A percentile compares a stretch with the other conserved stretches of the same genome.
Evolutionary conservation across 2,888 invertebrate genomes (phyloP).

Genomic region (Synanthedon tipuliformis): DNA sequence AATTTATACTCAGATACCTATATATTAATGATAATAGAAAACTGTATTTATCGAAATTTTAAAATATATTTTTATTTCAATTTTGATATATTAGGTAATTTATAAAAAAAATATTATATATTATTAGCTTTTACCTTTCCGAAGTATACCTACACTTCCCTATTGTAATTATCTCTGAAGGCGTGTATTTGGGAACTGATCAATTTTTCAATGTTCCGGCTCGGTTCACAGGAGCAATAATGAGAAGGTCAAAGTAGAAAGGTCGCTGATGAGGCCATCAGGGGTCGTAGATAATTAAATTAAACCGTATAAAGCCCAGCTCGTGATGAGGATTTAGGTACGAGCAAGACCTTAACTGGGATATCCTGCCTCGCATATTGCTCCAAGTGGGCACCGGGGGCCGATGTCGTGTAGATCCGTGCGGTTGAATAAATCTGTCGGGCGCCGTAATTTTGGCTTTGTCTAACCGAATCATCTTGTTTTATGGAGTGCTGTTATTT

Average conservation of each 20-base stretch:
- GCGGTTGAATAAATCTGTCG: background rate
- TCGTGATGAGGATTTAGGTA: constrained; percentile 23
- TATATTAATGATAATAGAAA: too few species aligned
- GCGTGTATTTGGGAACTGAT: constrained; percentile 3
- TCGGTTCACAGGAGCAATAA: constrained; percentile 21
- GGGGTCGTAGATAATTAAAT: constrained; percentile 39
- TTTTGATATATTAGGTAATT: too few species aligned
- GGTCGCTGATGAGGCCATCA: constrained; percentile 47
- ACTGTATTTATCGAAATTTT: too few species aligned
- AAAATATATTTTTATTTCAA: too few species aligned
- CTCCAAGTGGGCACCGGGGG: background rate
- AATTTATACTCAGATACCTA: too few species aligned
- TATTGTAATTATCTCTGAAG: background rate
- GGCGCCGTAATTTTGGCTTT: background rate
- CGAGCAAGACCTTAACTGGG: constrained; percentile 6
- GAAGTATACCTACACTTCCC: too few species aligned
- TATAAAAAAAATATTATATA: too few species aligned
- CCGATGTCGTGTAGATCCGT: background rate
- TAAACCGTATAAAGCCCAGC: constrained; percentile 30
- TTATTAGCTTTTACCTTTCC: too few species aligned
- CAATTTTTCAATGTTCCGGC: constrained; percentile 33
- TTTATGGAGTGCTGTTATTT: background rate
- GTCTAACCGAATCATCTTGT: background rate
- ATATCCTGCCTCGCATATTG: background rate
- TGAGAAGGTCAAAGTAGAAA: constrained; percentile 33